Base-by-base conservation (phyloP, 2,888 invertebrate species). In the Seira sanloemensis region DNA sequence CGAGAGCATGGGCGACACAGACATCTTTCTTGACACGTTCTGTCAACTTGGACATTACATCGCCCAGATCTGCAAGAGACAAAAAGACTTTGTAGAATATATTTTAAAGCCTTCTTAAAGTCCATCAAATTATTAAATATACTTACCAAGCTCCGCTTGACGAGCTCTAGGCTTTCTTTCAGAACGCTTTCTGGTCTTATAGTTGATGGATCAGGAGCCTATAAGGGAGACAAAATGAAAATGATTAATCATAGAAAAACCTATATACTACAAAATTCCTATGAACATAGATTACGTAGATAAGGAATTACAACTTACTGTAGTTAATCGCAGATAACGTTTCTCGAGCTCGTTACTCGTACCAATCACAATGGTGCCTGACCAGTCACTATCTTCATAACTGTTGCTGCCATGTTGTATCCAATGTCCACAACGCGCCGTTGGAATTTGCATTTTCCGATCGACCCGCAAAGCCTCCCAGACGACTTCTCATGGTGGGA, bases 21-120 rank as follows among this genome's bases (percentile, higher is more conserved):
- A 94, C 93, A 92, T 98, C 95, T 88, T 94, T 92, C 91, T 96
- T 95, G 90, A 97, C 96, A 88, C 94, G 94, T 88, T 93, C 91
- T 50, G 95, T 94, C 84, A 99, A 93, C 87, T 95, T 94, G 90
- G 97, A 95, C 91, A 98, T 93, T 90, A 97, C 95, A 87, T 97
- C 97, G 90, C 97, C 97, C 90, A 99, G 94, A 94, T 99, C 99
- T 98, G 93, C 25, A 73, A 73, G 86, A 37, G n/a, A n/a, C n/a
- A n/a, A n/a, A n/a, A 90, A 99, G 93, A 94, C 99, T 99, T 93
- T 99, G 99, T 90, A 99, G 93, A 89, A 99, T 98, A 7, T 98
- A 98, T 92, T 99, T 99, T 81, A 99, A 93, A n/a, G n/a, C n/a
- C 92, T 99, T 99, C 93, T 99, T 98, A 93, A 98, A 99, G 84